Evolutionary conservation across 2,888 invertebrate species (phyloP).

Genomic region (Oligia fasciuncula): DNA sequence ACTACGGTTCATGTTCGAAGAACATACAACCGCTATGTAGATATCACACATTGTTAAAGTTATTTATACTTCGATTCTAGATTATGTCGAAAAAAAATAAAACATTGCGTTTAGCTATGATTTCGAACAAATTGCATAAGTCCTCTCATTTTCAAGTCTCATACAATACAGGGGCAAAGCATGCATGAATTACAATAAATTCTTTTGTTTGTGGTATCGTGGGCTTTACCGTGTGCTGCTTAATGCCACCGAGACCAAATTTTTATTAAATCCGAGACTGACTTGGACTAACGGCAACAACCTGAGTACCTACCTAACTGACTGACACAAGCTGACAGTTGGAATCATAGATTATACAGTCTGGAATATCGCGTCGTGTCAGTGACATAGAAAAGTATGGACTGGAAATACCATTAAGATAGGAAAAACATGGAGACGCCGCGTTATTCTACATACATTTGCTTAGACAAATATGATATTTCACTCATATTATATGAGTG

Average conservation of each 20-base stretch:
- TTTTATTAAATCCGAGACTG: neutral
- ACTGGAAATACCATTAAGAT: no score
- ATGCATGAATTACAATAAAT: constrained; percentile 3
- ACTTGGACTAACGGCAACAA: neutral
- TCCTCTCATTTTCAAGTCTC: constrained; percentile 36
- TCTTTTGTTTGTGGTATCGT: constrained; percentile 14
- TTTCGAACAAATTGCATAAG: constrained; percentile 17
- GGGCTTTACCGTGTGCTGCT: neutral
- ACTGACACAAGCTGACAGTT: neutral
- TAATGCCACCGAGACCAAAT: neutral
- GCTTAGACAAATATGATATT: no score
- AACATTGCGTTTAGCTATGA: constrained; percentile 41
- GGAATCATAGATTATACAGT: no score
- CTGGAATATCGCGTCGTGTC: no score
- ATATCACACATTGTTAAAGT: constrained; percentile 84
- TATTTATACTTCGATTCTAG: constrained; percentile 24
- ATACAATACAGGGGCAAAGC: neutral
- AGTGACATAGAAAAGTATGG: no score
- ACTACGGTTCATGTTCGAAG: constrained; percentile 99
- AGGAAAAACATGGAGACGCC: no score
- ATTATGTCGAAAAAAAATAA: constrained; percentile 22
- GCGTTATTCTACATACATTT: no score
- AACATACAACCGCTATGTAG: constrained; percentile 98
- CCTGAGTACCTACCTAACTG: neutral
- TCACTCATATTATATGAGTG: no score